phyloP scores from a whole-genome alignment of 1,140 invertebrate genomes.

The Oncopeltus fasciatus region DNA sequence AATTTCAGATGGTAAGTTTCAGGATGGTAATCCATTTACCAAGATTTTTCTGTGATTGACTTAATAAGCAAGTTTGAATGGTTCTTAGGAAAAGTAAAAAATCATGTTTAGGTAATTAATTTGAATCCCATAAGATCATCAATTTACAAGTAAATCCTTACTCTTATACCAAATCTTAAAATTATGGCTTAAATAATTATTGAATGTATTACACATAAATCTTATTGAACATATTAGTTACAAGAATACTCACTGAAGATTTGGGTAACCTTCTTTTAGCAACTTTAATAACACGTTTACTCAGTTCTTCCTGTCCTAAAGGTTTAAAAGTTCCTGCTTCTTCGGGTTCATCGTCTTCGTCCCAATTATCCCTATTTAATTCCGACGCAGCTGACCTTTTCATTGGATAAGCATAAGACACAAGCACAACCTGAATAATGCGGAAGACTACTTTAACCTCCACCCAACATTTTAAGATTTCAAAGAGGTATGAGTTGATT shows the following conservation, averaged over 20 bases:
- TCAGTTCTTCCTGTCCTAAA: conserved; percentile 52
- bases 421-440: too few species aligned
- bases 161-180: neutral
- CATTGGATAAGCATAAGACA: neutral
- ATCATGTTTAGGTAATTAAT: neutral
- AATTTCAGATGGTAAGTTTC: too few species aligned
- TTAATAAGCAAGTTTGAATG: too few species aligned
- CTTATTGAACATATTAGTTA: neutral
- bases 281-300: conserved; percentile 58
- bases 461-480: too few species aligned
- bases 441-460: too few species aligned
- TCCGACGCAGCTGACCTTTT: conserved; percentile 64
- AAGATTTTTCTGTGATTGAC: too few species aligned
- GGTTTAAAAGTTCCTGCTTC: conserved; percentile 54
- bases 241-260: conserved; percentile 11
- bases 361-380: conserved; percentile 83
- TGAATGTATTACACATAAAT: neutral
- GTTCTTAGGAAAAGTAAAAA: too few species aligned
- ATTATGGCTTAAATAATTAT: neutral
- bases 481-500: too few species aligned
- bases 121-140: neutral
- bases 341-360: conserved; percentile 66
- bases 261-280: conserved; percentile 46
- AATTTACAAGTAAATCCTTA: neutral
- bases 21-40: too few species aligned